Evolutionary conservation across 2,888 invertebrate genomes (phyloP), one percentile per base, ranked within the genome.

Genomic region (Drosophila fulvimacula): DNA sequence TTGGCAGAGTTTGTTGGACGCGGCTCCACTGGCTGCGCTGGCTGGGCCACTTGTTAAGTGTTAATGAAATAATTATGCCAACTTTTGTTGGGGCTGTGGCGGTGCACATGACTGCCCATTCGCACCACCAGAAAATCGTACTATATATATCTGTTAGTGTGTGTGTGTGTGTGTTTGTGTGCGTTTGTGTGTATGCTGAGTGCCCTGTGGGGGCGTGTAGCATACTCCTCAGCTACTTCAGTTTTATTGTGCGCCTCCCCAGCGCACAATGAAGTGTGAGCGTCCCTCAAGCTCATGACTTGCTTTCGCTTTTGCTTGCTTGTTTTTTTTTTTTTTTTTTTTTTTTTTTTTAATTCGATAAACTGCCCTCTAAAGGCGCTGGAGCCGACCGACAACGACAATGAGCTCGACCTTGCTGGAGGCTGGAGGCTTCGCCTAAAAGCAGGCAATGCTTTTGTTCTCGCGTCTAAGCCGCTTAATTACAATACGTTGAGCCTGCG

Each of bases 41-140:
- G 60, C 70, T 76, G 72, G 71, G 88, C 82, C 87, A 82, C 83
- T 82, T 88, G 81, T 86, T 86, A 85, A 86, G 90, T 86, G 90
- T 88, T 88, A 88, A 88, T 88, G 88, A 90, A 90, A 89, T 89
- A 86, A 89, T 88, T 88, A 88, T 90, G 88, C 79, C 80, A 89
- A 89, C 80, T 82, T 89, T 85, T 70, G 71, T 64, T 49, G 56
- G 61, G 44, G 62, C 63, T 69, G 70, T 48, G 69, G 73, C 58
- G 66, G 83, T 67, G 80, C 85, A 82, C 81, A 83, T 81, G 84
- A 72, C 70, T 72, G 81, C 82, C 65, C 72, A 73, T 68, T 63
- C 58, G 48, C 64, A 65, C 60, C 59, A 61, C 39, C 68, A 64
- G 30, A 52, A 57, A 64, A 38, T 49, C 36, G 41, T 39, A 39